Conservation (phyloP, 2,113 vertebrate species). For the Microtus richardsoni region DNA sequence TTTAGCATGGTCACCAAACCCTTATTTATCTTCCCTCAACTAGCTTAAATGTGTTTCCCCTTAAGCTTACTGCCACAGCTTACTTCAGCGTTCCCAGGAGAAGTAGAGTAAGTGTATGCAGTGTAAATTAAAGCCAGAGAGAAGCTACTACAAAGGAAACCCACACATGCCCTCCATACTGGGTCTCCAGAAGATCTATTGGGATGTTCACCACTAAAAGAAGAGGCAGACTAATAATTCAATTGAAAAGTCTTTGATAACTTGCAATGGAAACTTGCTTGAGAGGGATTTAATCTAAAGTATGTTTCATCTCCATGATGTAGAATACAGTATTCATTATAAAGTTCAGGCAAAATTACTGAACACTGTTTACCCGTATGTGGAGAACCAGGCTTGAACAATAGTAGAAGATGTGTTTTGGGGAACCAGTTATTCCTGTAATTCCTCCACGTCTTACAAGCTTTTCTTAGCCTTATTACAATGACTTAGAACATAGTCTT, state of each 20-base stretch:
- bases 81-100: constrained; percentile 47
- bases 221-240: neutral
- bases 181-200: constrained; percentile 7
- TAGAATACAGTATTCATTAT: constrained; percentile 38
- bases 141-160: constrained; percentile 53
- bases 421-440: constrained; percentile 8
- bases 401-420: constrained; percentile 18
- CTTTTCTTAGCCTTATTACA: neutral
- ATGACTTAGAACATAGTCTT: constrained; percentile 16
- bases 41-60: constrained; percentile 51
- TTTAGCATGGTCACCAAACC: constrained; percentile 9
- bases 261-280: constrained; percentile 43
- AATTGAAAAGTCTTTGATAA: constrained; percentile 46
- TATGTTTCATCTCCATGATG: neutral
- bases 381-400: neutral
- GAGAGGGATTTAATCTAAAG: constrained; percentile 44
- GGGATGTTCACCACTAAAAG: neutral
- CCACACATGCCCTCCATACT: constrained; percentile 46
- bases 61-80: constrained; percentile 47
- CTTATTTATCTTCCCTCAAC: constrained; percentile 50
- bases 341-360: neutral
- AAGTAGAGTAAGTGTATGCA: constrained; percentile 43
- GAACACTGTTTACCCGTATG: neutral
- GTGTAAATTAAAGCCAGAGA: constrained; percentile 68
- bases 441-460: neutral